Percentiles rank a stretch among this genome's conserved stretches.
Evolutionary conservation across 1,140 invertebrate genomes (phyloP).

Genomic region (Chymomyza costata): DNA sequence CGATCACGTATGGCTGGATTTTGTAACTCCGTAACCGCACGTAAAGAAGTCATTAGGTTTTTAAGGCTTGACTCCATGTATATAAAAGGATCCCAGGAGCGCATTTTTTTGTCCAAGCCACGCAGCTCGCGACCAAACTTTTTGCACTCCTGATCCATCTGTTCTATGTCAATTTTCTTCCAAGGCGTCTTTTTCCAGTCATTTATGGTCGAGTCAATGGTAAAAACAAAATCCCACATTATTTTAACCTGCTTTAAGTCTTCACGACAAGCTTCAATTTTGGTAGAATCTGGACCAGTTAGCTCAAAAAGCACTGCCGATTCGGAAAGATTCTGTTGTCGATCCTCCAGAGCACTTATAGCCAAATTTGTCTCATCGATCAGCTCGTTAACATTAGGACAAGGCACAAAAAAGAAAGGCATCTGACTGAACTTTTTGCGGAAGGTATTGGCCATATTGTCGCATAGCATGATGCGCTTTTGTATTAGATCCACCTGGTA

Average conservation of each 20-base stretch:
- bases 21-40: slow-evolving; percentile 93
- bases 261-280: slow-evolving; percentile 83
- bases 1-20: slow-evolving; percentile 94
- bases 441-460: slow-evolving; percentile 86
- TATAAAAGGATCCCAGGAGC: slow-evolving; percentile 82
- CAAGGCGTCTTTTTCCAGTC: slow-evolving; percentile 95
- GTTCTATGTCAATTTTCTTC: slow-evolving; percentile 94
- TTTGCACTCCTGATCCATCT: slow-evolving; percentile 96
- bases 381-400: slow-evolving; percentile 83
- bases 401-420: slow-evolving; percentile 83
- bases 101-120: slow-evolving; percentile 91
- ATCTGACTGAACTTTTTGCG: slow-evolving; percentile 83
- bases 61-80: slow-evolving; percentile 85
- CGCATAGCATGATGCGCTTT: slow-evolving; percentile 84
- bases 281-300: slow-evolving; percentile 86
- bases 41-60: slow-evolving; percentile 90
- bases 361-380: slow-evolving; percentile 85
- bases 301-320: slow-evolving; percentile 92
- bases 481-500: slow-evolving; percentile 80
- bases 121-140: slow-evolving; percentile 90
- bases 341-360: slow-evolving; percentile 82
- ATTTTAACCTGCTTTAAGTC: slow-evolving; percentile 88
- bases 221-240: slow-evolving; percentile 92
- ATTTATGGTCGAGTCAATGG: slow-evolving; percentile 87
- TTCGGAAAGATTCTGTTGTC: slow-evolving; percentile 82